Evolutionary conservation across 2,888 invertebrate genomes (phyloP).

Genomic region (Tupiocoris notatus): DNA sequence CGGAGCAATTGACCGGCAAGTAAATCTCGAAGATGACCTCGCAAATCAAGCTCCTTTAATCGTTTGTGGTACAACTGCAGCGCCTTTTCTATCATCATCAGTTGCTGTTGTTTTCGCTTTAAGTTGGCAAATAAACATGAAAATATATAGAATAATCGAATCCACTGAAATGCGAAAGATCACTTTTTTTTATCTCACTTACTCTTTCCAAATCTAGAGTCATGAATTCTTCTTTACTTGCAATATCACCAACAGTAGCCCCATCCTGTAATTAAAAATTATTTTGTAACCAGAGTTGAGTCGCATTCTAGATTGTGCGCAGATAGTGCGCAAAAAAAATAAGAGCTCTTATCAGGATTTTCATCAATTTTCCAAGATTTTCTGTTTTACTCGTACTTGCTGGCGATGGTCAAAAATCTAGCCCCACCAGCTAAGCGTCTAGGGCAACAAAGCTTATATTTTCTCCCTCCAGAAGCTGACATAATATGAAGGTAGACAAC

Average conservation of each 20-base stretch:
- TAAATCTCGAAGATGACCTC: conserved; percentile 41
- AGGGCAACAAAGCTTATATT: too few species aligned
- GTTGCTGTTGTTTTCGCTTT: conserved; percentile 49
- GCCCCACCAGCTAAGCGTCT: too few species aligned
- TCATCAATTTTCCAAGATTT: too few species aligned
- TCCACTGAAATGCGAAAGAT: not conserved
- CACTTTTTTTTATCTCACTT: not conserved
- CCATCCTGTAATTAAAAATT: conserved; percentile 1
- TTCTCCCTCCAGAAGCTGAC: too few species aligned
- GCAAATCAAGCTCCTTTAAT: conserved; percentile 42
- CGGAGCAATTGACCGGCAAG: conserved; percentile 28
- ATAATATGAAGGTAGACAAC: too few species aligned
- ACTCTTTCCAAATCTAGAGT: conserved; percentile 7
- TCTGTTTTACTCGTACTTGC: too few species aligned
- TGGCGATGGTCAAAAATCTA: too few species aligned
- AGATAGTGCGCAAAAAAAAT: not conserved
- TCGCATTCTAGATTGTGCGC: not conserved
- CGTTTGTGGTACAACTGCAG: conserved; percentile 48
- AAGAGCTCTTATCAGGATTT: too few species aligned
- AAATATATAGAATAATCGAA: not conserved
- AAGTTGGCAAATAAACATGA: conserved; percentile 20
- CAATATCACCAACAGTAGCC: not conserved
- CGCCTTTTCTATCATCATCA: conserved; percentile 49
- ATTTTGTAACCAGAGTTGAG: not conserved
- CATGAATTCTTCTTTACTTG: conserved; percentile 9